These are phyloP conservation scores for Lithobates pipiens DNA, from an alignment of 2,797 vertebrate genomes.

Conservation along the genomic window DNA sequence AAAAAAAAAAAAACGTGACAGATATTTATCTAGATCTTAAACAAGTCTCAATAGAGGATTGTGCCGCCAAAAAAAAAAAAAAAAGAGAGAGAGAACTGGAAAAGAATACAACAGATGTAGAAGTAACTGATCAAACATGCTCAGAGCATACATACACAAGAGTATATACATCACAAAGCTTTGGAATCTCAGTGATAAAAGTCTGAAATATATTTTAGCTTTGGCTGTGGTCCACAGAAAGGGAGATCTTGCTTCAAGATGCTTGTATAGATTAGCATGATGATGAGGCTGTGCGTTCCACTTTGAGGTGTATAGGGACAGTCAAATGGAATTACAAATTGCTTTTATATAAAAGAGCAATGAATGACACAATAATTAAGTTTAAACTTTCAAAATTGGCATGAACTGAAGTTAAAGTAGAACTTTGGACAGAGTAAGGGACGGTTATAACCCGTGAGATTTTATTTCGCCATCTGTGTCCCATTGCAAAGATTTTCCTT, in stretches of 20 bases:
- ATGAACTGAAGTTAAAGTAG: too few species aligned
- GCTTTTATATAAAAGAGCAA: background rate
- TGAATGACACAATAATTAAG: background rate
- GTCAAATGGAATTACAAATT: background rate
- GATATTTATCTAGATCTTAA: slow-evolving; percentile 41
- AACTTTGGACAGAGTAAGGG: too few species aligned
- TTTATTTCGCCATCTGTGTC: too few species aligned
- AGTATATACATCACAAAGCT: slow-evolving; percentile 34
- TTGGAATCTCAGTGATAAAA: slow-evolving; percentile 27
- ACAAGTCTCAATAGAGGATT: slow-evolving; percentile 48
- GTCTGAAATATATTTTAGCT: slow-evolving; percentile 28
- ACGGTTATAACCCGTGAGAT: too few species aligned
- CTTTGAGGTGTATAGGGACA: background rate
- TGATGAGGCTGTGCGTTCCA: background rate
- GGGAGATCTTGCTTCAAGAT: slow-evolving; percentile 39
- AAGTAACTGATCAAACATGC: slow-evolving; percentile 50
- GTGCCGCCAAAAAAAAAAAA: slow-evolving; percentile 20
- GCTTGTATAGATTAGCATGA: slow-evolving; percentile 1
- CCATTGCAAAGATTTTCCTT: too few species aligned
- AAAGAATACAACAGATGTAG: slow-evolving; percentile 51
- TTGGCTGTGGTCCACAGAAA: slow-evolving; percentile 39
- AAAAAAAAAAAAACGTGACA: slow-evolving; percentile 13
- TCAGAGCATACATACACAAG: slow-evolving; percentile 23
- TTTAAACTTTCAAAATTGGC: too few species aligned
- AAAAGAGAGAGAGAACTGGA: background rate